Base-by-base conservation (phyloP, 2,797 vertebrate genomes). In the Loris lydekkerianus region DNA sequence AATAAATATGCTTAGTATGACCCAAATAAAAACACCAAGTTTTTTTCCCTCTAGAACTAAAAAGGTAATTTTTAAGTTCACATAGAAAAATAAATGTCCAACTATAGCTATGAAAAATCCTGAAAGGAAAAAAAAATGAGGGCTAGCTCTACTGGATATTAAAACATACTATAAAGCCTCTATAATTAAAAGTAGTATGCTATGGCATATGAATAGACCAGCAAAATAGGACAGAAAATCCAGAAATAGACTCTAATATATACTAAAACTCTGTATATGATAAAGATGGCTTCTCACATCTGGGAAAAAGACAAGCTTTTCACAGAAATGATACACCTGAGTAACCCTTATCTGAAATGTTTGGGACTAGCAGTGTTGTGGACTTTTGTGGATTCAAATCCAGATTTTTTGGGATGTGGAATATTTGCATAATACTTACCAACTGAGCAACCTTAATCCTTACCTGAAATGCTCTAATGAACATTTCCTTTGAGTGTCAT, bases 261-360 rank as follows among this genome's bases (percentile, higher is more conserved):
- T 69, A 46, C 10, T 2, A 72, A 82, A 49, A 86, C 56, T 63
- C 21, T 77, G 8, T 87, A 83, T 56, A 53, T 77, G 43, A 72
- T 72, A 83, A 93, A 83, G 67, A 87, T 31, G 43, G 25, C 25
- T 49, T 87, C 53, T 87, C 77, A 87, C 83, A 87, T 91, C 40
- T 78, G 37, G 21, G 7, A 27, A 43, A 77, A 90, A 91, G 25
- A 82, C 11, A 46, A 29, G 70, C 14, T 82, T 86, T 63, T 87
- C 63, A 83, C 49, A 63, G 75, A 96, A 91, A 46, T 60, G 43
- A 40, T 78, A 56, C 20, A 78, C 40, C 40, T 40, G 29, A 49
- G 25, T 73, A 43, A 43, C 6, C 23, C 25, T 73, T 73, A 73
- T 15, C 40, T 73, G 25, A 49, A 76, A 58, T 78, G 76, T n/a